Evolutionary conservation across 2,113 vertebrate species (phyloP).

Genomic region (Larimichthys crocea): DNA sequence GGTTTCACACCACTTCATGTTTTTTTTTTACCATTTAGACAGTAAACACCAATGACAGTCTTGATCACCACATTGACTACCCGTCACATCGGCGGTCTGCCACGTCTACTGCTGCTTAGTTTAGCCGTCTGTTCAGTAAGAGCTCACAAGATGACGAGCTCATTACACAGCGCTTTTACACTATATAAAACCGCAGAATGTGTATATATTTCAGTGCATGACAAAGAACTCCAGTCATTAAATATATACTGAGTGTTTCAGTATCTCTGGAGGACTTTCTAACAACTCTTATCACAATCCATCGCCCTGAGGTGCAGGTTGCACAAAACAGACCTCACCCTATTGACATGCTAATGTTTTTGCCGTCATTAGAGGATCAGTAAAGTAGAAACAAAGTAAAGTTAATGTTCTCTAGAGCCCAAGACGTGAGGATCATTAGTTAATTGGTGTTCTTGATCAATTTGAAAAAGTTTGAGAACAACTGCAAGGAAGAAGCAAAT

Average conservation of each 20-base stretch:
- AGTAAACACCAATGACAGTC: constrained; percentile 16
- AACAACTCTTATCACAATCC: not conserved
- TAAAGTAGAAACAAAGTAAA: not conserved
- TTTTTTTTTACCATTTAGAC: constrained; percentile 13
- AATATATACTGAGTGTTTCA: not conserved
- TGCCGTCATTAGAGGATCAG: not conserved
- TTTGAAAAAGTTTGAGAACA: not conserved
- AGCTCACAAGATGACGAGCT: constrained; percentile 19
- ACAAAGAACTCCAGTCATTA: not conserved
- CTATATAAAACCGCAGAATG: not conserved
- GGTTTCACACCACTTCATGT: not conserved
- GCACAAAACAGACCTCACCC: not conserved
- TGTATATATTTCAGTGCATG: not conserved
- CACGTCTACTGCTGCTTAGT: constrained; percentile 34
- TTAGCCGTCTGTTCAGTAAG: constrained; percentile 12
- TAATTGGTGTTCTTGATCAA: not conserved
- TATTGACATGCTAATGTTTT: not conserved
- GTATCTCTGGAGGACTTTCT: not conserved
- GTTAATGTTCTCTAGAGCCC: no score
- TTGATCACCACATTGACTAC: constrained; percentile 46
- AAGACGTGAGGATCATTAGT: not conserved
- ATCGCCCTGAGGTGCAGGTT: not conserved
- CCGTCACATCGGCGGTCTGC: constrained; percentile 16
- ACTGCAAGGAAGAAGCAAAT: not conserved
- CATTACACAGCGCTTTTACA: constrained; percentile 3